Conservation (phyloP, 2,113 vertebrate genomes). For the Corythoichthys haematopterus region DNA sequence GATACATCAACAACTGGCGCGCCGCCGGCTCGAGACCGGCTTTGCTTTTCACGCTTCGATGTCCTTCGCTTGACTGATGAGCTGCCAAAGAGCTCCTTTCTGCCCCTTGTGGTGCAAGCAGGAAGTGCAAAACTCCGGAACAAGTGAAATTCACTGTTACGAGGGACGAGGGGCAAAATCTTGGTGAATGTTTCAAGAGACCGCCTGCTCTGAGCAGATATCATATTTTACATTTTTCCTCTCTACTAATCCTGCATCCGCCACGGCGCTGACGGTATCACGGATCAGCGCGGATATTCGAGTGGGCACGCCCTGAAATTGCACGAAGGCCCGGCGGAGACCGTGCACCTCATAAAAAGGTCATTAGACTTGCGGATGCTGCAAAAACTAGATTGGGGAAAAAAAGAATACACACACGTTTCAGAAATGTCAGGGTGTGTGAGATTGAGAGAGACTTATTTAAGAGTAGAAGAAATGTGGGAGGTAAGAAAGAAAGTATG, state of each 20-base stretch:
- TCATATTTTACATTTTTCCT: background rate
- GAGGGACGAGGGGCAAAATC: background rate
- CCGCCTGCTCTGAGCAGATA: constrained; percentile 45
- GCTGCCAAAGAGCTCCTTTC: background rate
- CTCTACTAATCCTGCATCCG: constrained; percentile 51
- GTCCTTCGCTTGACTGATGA: constrained; percentile 43
- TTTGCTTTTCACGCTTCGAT: constrained; percentile 35
- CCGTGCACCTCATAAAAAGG: constrained; percentile 23
- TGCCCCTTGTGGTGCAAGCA: background rate
- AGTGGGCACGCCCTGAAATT: constrained; percentile 36
- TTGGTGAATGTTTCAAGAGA: background rate
- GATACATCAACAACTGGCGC: constrained; percentile 32
- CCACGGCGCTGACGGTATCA: constrained; percentile 17
- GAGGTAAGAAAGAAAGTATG: background rate
- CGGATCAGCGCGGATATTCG: constrained; percentile 51
- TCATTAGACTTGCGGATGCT: constrained; percentile 33
- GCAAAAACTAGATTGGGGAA: constrained; percentile 6
- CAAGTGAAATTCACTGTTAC: too few species aligned
- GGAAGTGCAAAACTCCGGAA: constrained; percentile 4
- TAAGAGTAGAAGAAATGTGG: background rate
- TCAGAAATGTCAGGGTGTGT: background rate
- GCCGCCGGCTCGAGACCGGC: constrained; percentile 27
- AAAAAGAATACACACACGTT: constrained; percentile 11
- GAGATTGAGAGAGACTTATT: constrained; percentile 5
- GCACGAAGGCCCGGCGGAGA: constrained; percentile 38